Base-by-base conservation (phyloP, 2,888 invertebrate genomes). In the Papilio protenor region DNA sequence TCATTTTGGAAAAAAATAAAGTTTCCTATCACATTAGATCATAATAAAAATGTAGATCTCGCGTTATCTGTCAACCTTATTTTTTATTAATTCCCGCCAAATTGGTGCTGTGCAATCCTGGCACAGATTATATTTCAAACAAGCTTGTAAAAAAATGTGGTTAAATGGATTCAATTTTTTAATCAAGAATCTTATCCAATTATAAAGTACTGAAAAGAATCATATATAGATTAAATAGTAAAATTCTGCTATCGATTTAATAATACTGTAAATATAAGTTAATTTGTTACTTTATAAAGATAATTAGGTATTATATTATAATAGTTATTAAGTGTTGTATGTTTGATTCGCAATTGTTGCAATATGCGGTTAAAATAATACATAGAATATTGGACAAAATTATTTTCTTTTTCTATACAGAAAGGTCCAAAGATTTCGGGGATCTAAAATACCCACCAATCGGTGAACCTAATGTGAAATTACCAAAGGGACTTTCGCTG, bases 221-320 rank as follows among this genome's bases (percentile, higher is more conserved):
- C 80, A 80, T 80, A 80, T 77, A 82, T 83, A 84, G 82, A 81
- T 90, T 92, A 91, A 92, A 90, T 93, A 93, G 92, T 90, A 89
- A 93, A 93, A 91, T 93, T 92, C 91, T 92, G 91, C 92, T 93
- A 93, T 93, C 90, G 89, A 89, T 91, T 92, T 93, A 91, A 92
- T 88, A 87, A 90, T 92, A 94, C 87, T 94, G 94, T 94, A 94
- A 93, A 94, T 94, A 94, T 94, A 94, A 94, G 94, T 94, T 94
- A 94, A 94, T 93, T 94, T 94, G 94, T 94, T 94, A 94, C 92
- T 93, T 93, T 93, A 91, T 93, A 92, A 92, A 91, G 88, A 88
- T 92, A 93, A 92, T 92, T 94, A 94, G 94, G 93, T 94, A 94
- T 93, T 93, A 93, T 94, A 92, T 90, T 93, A 92, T 93, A 92